Evolutionary conservation across 2,113 vertebrate species (phyloP).

Genomic region (Romanogobio albipinnatus): DNA sequence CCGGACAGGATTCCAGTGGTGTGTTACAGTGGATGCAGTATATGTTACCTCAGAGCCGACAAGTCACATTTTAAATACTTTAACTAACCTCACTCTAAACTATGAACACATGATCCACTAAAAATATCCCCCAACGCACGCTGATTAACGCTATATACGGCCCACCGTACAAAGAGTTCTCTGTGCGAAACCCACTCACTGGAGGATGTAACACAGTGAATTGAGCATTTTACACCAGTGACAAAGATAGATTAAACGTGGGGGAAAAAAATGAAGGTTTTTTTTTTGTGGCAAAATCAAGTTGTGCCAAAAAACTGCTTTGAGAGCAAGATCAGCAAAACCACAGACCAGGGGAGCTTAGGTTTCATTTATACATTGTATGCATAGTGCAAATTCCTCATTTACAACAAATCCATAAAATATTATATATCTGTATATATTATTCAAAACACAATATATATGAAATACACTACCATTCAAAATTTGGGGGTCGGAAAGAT

Average conservation of each 20-base stretch:
- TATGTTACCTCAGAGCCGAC: conserved; percentile 18
- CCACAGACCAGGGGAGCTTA: conserved; percentile 14
- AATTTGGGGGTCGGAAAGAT: too few relatives aligned
- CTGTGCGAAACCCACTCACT: conserved; percentile 38
- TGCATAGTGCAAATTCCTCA: not conserved
- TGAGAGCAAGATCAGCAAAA: conserved; percentile 26
- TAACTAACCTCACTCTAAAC: conserved; percentile 39
- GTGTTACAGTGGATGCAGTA: not conserved
- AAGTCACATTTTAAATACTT: conserved; percentile 26
- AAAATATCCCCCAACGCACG: conserved; percentile 45
- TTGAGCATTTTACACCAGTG: conserved; percentile 50
- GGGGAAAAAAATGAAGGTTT: not conserved
- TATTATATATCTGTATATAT: too few relatives aligned
- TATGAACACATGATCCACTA: conserved; percentile 50
- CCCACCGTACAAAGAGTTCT: conserved; percentile 39
- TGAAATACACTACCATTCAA: too few relatives aligned
- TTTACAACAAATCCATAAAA: not conserved
- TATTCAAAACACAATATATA: too few relatives aligned
- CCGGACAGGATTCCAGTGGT: not conserved
- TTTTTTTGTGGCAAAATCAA: not conserved
- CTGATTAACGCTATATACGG: conserved; percentile 50
- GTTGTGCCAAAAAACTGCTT: conserved; percentile 27
- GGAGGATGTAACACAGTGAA: conserved; percentile 40
- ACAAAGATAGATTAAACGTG: conserved; percentile 50
- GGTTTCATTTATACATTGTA: conserved; percentile 3